These are phyloP conservation scores for Oxyura jamaicensis DNA, from an alignment of 2,113 vertebrate genomes.

Conservation along the genomic window DNA sequence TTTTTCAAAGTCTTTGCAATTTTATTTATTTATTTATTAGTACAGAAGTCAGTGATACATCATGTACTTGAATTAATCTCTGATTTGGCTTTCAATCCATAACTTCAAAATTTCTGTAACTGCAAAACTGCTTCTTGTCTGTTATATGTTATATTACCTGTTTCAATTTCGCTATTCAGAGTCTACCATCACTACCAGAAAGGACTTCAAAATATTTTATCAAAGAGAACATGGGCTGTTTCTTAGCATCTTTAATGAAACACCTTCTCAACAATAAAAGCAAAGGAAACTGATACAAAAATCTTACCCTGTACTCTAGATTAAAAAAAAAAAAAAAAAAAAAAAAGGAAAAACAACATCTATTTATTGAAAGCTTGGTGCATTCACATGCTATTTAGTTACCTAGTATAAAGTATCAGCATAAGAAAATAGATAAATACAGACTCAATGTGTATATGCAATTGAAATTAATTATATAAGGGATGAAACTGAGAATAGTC, in stretches of 20 bases:
- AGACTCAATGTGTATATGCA: background rate
- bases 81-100: background rate
- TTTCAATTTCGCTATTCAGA: background rate
- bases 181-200: background rate
- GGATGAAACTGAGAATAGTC: background rate
- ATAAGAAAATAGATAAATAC: background rate
- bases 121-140: background rate
- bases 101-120: background rate
- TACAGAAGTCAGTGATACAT: background rate
- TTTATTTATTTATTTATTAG: background rate
- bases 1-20: background rate
- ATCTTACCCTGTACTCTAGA: background rate
- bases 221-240: background rate
- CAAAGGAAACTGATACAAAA: background rate
- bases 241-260: background rate
- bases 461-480: background rate
- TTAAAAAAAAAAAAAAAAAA: rapidly evolving
- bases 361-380: background rate
- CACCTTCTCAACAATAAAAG: background rate
- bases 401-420: background rate
- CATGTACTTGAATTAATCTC: background rate
- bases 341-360: no score
- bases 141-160: background rate
- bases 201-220: background rate
- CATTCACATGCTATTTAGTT: background rate